phyloP scores from a whole-genome alignment of 2,113 vertebrate species.

The Catharus minimus region DNA sequence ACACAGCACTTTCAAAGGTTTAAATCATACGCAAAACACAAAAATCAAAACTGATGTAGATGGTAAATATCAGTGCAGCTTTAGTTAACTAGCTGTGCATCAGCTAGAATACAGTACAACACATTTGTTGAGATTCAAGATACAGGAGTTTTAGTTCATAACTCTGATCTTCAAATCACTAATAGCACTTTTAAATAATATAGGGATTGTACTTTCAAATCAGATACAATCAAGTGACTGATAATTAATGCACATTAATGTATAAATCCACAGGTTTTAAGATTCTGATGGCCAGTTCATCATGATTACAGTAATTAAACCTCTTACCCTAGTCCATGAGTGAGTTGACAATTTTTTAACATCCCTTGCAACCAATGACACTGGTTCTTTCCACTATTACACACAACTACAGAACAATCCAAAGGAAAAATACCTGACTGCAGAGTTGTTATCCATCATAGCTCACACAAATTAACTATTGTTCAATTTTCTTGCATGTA shows the following conservation, averaged over 20 bases:
- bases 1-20: background rate
- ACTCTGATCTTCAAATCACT: background rate
- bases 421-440: background rate
- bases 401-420: background rate
- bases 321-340: background rate
- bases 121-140: background rate
- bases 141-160: background rate
- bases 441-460: background rate
- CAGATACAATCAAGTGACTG: background rate
- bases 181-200: background rate
- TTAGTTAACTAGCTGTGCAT: slow-evolving; percentile 12
- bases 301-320: background rate
- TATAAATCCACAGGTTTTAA: background rate
- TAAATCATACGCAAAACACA: slow-evolving; percentile 1
- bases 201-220: background rate
- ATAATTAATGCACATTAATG: background rate
- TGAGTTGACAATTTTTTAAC: background rate
- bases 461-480: background rate
- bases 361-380: background rate
- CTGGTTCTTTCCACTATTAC: background rate
- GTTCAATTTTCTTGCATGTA: background rate
- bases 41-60: background rate
- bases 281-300: background rate
- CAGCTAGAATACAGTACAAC: slow-evolving; percentile 21
- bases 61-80: background rate